Conservation (phyloP, 2,113 vertebrate genomes). For the Rattus rattus region DNA sequence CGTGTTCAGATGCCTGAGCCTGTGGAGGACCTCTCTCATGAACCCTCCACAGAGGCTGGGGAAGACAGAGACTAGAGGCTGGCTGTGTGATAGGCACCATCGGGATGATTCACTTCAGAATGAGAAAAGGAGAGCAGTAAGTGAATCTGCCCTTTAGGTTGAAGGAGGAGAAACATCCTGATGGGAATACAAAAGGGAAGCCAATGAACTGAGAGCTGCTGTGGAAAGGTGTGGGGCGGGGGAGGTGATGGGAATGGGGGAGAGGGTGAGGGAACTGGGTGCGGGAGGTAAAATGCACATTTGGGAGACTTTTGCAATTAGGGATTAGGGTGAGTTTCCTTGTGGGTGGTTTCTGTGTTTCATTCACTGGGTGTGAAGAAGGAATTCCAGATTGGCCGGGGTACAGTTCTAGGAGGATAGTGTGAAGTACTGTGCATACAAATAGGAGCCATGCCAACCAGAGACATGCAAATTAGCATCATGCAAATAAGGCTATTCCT, state of each 20-base stretch:
- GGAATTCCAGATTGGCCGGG: not conserved
- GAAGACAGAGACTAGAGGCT: not conserved
- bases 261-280: too few relatives aligned
- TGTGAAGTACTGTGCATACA: not conserved
- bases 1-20: not conserved
- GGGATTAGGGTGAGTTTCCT: not conserved
- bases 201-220: not conserved
- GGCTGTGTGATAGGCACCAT: not conserved
- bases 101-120: not conserved
- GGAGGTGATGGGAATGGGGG: too few relatives aligned
- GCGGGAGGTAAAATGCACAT: not conserved
- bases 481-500: not conserved
- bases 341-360: not conserved
- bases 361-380: not conserved
- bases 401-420: not conserved
- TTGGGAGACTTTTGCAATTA: not conserved
- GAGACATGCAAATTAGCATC: not conserved
- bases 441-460: not conserved
- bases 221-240: not conserved
- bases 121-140: not conserved
- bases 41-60: not conserved
- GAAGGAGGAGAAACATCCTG: not conserved
- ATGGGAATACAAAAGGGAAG: not conserved
- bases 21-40: too few relatives aligned
- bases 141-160: not conserved